Conservation (phyloP, 2,113 vertebrate genomes). For the Leucopsar rothschildi region DNA sequence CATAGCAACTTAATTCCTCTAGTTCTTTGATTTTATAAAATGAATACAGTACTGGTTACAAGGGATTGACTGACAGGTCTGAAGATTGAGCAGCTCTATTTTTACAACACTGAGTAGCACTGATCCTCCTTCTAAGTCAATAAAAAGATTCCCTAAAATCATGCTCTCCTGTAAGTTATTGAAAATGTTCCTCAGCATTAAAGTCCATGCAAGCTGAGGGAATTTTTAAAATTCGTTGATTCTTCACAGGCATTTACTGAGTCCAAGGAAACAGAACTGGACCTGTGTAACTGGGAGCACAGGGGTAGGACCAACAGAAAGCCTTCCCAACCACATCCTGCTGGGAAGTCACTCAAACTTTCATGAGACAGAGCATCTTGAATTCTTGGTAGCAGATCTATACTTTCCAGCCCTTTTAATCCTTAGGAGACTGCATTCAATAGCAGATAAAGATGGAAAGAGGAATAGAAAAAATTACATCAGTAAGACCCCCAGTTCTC, state of each 20-base stretch:
- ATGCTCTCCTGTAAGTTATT: background rate
- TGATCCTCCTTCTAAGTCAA: background rate
- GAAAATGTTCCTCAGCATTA: background rate
- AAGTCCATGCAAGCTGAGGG: background rate
- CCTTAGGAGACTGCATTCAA: background rate
- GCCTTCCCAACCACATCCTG: background rate
- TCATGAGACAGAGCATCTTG: background rate
- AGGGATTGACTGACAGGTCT: background rate
- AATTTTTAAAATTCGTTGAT: background rate
- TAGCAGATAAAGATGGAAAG: background rate
- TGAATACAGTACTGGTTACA: background rate
- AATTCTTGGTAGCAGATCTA: background rate
- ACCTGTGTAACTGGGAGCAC: background rate
- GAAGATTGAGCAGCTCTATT: background rate
- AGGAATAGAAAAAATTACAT: background rate
- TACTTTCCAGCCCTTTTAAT: background rate
- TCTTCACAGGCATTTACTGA: background rate
- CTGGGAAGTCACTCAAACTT: background rate
- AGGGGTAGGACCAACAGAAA: background rate
- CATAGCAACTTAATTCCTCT: background rate
- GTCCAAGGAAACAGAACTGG: background rate
- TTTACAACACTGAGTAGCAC: background rate
- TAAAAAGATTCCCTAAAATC: background rate
- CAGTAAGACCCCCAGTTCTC: background rate
- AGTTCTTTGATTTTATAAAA: background rate